Percentiles rank a stretch among this genome's conserved stretches.
These are phyloP conservation scores for Raja brachyura DNA, from an alignment of 2,113 vertebrate genomes.

Conservation along the genomic window DNA sequence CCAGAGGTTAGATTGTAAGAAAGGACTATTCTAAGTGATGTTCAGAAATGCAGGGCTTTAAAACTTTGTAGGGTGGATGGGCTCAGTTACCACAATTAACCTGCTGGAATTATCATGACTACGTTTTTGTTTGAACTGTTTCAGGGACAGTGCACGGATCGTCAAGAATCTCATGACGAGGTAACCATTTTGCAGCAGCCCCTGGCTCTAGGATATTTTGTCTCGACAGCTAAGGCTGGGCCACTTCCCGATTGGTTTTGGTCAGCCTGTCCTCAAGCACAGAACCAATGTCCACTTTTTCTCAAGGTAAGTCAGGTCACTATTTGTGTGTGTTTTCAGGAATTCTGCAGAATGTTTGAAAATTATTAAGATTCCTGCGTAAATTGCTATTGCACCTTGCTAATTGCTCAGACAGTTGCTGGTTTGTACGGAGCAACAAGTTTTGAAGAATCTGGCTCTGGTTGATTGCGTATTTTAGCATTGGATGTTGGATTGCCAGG, in stretches of 20 bases:
- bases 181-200: constrained; percentile 95
- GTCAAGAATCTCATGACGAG: constrained; percentile 95
- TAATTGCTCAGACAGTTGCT: not conserved
- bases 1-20: not conserved
- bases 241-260: constrained; percentile 98
- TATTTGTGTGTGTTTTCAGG: not conserved
- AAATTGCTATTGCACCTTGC: not conserved
- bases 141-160: constrained; percentile 88
- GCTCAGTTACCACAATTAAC: not conserved
- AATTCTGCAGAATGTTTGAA: not conserved
- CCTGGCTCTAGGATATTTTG: constrained; percentile 93
- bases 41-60: not conserved
- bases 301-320: constrained; percentile 60
- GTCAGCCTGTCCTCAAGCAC: constrained; percentile 96
- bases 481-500: not conserved
- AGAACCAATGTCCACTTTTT: constrained; percentile 95
- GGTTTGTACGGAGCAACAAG: not conserved
- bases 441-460: not conserved
- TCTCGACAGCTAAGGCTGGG: constrained; percentile 97
- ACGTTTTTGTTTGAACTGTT: not conserved
- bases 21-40: not conserved
- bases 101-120: constrained; percentile 22
- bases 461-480: not conserved
- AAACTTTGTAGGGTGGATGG: not conserved
- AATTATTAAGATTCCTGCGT: not conserved